These are phyloP conservation scores for Ispidina picta DNA, from an alignment of 2,797 vertebrate species.

Conservation along the genomic window DNA sequence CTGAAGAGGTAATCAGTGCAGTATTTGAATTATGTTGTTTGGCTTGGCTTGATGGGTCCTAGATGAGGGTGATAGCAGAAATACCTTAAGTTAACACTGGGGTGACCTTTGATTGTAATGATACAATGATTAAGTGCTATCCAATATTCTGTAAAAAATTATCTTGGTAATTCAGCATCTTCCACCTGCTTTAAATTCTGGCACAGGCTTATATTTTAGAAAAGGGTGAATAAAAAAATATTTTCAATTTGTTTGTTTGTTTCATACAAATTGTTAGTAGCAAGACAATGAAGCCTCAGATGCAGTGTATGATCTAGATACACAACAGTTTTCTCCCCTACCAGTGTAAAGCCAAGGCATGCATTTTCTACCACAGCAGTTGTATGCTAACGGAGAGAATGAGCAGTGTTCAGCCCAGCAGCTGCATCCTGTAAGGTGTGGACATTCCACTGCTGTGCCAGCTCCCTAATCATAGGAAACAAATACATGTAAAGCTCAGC, in stretches of 20 bases:
- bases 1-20: not conserved
- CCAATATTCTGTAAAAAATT: not conserved
- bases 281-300: not conserved
- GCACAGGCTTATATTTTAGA: not conserved
- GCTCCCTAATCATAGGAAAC: constrained; percentile 10
- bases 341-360: not conserved
- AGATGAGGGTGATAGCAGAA: not conserved
- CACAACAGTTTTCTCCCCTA: not conserved
- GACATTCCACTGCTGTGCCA: not conserved
- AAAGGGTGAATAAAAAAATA: not conserved
- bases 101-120: not conserved
- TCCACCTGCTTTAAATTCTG: not conserved
- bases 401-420: not conserved
- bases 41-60: not conserved
- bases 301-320: not conserved
- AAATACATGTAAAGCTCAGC: not conserved
- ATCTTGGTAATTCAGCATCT: not conserved
- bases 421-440: constrained; percentile 26
- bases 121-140: not conserved
- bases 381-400: not conserved
- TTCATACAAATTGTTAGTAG: not conserved
- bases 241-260: not conserved
- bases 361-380: not conserved
- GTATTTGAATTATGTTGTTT: not conserved
- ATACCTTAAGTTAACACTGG: not conserved